Percentiles rank a stretch among this genome's conserved stretches.
These are phyloP conservation scores for Saguinus midas DNA, from an alignment of 2,113 vertebrate genomes.

Conservation along the genomic window DNA sequence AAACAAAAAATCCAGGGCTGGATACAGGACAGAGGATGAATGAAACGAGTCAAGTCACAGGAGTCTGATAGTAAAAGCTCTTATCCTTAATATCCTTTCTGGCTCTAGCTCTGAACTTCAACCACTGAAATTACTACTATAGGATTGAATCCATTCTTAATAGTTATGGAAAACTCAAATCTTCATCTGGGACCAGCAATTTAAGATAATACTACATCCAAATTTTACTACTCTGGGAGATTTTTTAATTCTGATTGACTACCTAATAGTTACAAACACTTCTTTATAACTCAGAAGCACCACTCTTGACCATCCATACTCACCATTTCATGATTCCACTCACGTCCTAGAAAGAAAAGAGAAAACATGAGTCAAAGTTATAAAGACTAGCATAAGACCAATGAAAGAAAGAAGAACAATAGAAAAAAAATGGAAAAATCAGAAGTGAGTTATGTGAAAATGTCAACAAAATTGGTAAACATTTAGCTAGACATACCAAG, in stretches of 20 bases:
- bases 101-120: neutral
- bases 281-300: neutral
- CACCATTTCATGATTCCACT: constrained; percentile 70
- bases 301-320: neutral
- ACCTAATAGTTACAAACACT: neutral
- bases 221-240: neutral
- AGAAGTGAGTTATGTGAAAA: constrained; percentile 20
- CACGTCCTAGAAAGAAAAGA: constrained; percentile 58
- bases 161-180: neutral
- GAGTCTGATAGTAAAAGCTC: neutral
- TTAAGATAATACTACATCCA: neutral
- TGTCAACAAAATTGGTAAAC: neutral
- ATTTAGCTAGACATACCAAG: neutral
- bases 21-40: neutral
- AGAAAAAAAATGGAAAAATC: neutral
- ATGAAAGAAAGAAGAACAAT: neutral
- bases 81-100: neutral
- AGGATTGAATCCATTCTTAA: neutral
- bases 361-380: neutral
- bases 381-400: neutral
- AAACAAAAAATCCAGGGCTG: neutral
- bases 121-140: neutral
- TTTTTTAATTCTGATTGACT: neutral
- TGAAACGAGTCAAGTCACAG: neutral
- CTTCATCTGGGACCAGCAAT: neutral